These are phyloP conservation scores for Phorcus lineatus DNA, from an alignment of 2,888 invertebrate species.

Conservation along the genomic window DNA sequence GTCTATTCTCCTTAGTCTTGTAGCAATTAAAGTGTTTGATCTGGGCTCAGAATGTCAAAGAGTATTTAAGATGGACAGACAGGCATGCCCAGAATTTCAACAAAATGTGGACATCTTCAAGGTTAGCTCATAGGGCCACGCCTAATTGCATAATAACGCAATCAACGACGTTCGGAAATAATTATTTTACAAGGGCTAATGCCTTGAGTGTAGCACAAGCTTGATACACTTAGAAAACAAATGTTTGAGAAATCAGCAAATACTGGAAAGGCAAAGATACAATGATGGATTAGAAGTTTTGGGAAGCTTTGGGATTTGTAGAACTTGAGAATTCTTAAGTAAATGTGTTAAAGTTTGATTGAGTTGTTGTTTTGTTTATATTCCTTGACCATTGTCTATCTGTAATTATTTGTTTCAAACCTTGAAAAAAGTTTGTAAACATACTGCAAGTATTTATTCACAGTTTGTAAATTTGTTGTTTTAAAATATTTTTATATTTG, in stretches of 20 bases:
- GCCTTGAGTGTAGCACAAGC: neutral
- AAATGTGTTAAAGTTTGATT: too few relatives aligned
- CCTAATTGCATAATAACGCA: neutral
- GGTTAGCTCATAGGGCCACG: neutral
- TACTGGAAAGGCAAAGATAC: neutral
- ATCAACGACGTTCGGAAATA: neutral
- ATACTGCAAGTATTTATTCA: too few relatives aligned
- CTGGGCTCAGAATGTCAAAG: neutral
- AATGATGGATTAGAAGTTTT: too few relatives aligned
- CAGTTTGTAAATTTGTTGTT: too few relatives aligned
- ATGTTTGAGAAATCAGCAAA: neutral
- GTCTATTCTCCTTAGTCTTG: neutral
- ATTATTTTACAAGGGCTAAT: neutral
- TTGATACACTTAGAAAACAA: neutral
- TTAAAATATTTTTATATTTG: too few relatives aligned
- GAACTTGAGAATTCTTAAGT: too few relatives aligned
- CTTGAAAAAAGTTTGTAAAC: too few relatives aligned
- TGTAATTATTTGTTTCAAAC: too few relatives aligned
- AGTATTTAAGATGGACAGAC: neutral
- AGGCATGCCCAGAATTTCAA: slow-evolving; percentile 3
- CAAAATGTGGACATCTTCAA: neutral
- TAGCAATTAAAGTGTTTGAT: slow-evolving; percentile 1
- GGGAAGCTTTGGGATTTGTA: too few relatives aligned
- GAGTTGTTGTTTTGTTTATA: too few relatives aligned
- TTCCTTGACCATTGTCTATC: too few relatives aligned